Percentiles rank a stretch among this genome's conserved stretches.
Evolutionary conservation across 2,888 invertebrate species (phyloP).

Genomic region (Tipula lateralis): DNA sequence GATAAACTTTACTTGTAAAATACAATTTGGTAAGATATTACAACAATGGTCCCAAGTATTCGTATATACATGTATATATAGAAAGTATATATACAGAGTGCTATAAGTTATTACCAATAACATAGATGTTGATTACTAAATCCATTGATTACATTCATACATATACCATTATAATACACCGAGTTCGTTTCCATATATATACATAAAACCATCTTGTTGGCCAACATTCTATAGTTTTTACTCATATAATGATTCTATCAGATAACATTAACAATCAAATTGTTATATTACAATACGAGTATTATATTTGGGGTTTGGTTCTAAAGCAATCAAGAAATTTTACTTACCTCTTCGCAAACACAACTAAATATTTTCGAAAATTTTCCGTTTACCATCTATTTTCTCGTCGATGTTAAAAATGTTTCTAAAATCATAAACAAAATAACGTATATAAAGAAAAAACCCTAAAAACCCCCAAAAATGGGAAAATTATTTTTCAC

Average conservation of each 20-base stretch:
- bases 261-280: not conserved
- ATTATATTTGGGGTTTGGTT: not conserved
- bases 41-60: not conserved
- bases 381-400: not conserved
- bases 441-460: not conserved
- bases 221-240: not conserved
- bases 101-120: not conserved
- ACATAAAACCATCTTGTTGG: not conserved
- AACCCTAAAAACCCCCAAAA: not conserved
- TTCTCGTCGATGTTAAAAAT: not conserved
- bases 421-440: not conserved
- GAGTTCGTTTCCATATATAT: not conserved
- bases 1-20: slow-evolving; percentile 1
- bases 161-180: not conserved
- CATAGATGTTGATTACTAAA: not conserved
- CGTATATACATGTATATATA: not conserved
- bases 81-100: not conserved
- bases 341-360: not conserved
- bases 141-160: not conserved
- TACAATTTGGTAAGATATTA: not conserved
- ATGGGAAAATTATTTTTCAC: slow-evolving; percentile 14
- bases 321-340: not conserved
- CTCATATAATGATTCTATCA: not conserved
- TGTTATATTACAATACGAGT: not conserved
- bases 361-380: not conserved